Evolutionary conservation across 2,888 invertebrate genomes (phyloP).

Genomic region (Perizoma flavofasciatum): DNA sequence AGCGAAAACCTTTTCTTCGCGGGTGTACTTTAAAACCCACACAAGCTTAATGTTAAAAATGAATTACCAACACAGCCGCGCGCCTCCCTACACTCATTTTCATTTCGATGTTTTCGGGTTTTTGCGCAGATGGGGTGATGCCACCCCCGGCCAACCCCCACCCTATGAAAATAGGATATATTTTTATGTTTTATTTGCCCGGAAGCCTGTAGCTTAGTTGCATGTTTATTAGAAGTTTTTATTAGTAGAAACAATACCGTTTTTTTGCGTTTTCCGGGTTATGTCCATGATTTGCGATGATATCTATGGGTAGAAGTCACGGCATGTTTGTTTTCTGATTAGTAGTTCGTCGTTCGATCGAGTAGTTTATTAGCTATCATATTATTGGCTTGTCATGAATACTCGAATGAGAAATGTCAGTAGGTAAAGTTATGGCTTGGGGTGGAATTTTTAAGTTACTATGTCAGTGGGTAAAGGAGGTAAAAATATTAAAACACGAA

Average conservation of each 20-base stretch:
- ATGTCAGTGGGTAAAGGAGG: constrained; percentile 34
- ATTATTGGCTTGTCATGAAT: constrained; percentile 41
- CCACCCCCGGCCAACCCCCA: constrained; percentile 62
- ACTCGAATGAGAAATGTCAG: constrained; percentile 20
- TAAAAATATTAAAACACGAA: constrained; percentile 24
- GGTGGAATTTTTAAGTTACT: constrained; percentile 33
- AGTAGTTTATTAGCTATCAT: constrained; percentile 42
- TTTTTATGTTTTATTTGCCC: constrained; percentile 84
- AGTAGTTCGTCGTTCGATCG: constrained; percentile 37
- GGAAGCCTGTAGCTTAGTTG: constrained; percentile 83
- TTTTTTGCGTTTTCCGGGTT: constrained; percentile 58
- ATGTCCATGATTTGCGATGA: constrained; percentile 68
- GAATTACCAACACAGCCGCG: constrained; percentile 81
- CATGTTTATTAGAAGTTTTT: constrained; percentile 84
- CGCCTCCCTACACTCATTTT: constrained; percentile 82
- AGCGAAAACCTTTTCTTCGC: constrained; percentile 34
- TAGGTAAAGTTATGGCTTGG: constrained; percentile 18
- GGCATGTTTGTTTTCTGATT: constrained; percentile 61
- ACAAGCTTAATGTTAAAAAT: constrained; percentile 83
- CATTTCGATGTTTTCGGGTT: constrained; percentile 85
- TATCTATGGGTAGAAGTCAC: constrained; percentile 69
- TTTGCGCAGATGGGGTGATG: constrained; percentile 76
- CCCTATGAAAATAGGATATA: constrained; percentile 85
- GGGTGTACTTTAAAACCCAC: constrained; percentile 83
- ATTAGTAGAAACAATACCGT: constrained; percentile 79